A percentile compares a stretch with the other conserved stretches of the same genome.
Evolutionary conservation across 1,140 invertebrate species (phyloP).

Genomic region (Gryllus bimaculatus): DNA sequence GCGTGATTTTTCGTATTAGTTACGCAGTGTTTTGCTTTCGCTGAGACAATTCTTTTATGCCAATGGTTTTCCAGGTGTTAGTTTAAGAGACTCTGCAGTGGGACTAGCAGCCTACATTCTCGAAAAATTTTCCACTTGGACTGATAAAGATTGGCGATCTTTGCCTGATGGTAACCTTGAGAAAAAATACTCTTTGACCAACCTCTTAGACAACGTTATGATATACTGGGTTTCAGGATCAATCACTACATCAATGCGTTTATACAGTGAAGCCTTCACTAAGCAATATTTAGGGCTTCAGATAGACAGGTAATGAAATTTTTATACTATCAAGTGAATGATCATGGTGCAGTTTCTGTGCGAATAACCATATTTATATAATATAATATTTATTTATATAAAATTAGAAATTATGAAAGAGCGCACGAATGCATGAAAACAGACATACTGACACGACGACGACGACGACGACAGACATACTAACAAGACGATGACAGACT

Average conservation of each 20-base stretch:
- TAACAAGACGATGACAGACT: too few relatives aligned
- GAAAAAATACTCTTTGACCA: constrained; percentile 53
- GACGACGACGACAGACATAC: too few relatives aligned
- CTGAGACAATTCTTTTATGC: too few relatives aligned
- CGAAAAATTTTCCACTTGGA: constrained; percentile 77
- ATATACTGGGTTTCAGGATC: constrained; percentile 72
- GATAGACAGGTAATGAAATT: constrained; percentile 40
- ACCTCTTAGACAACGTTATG: constrained; percentile 81
- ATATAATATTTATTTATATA: too few relatives aligned
- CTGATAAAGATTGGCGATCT: constrained; percentile 46
- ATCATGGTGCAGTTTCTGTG: too few relatives aligned
- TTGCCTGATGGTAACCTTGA: constrained; percentile 62
- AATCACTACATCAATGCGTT: constrained; percentile 63
- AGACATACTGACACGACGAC: too few relatives aligned
- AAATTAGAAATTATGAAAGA: too few relatives aligned
- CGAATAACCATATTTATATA: too few relatives aligned
- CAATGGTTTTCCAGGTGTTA: constrained; percentile 38
- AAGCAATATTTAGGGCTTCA: constrained; percentile 31
- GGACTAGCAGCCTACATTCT: constrained; percentile 71
- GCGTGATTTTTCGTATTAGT: not conserved
- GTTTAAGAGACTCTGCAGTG: constrained; percentile 51
- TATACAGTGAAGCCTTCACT: constrained; percentile 59
- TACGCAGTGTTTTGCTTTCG: too few relatives aligned
- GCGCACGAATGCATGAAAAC: too few relatives aligned
- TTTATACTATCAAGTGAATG: not conserved